Percentiles rank a stretch among this genome's conserved stretches.
Evolutionary conservation across 2,113 vertebrate genomes (phyloP).

Genomic region (Xerus inauris): DNA sequence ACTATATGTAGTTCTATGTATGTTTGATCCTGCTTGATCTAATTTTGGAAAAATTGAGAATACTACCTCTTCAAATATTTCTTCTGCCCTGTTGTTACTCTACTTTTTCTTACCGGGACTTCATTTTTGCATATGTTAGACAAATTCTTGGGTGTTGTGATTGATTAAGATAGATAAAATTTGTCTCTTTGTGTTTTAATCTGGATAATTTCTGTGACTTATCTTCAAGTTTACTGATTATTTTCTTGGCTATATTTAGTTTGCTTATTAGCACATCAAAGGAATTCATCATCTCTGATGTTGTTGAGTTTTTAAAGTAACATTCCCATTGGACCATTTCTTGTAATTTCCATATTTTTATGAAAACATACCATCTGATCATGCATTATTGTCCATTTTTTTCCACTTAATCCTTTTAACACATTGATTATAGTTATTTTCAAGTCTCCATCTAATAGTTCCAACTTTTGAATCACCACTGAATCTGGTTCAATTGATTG

Average conservation of each 20-base stretch:
- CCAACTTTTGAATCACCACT: neutral
- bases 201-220: neutral
- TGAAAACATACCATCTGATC: neutral
- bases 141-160: neutral
- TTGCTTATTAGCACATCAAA: neutral
- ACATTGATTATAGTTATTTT: neutral
- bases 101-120: neutral
- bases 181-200: neutral
- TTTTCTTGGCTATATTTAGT: neutral
- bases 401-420: neutral
- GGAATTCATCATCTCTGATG: neutral
- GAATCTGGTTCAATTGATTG: neutral
- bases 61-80: neutral
- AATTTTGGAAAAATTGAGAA: constrained; percentile 1
- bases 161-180: neutral
- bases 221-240: neutral
- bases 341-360: neutral
- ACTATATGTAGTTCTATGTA: neutral
- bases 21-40: neutral
- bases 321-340: neutral
- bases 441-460: neutral
- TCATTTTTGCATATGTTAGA: neutral
- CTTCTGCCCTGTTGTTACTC: neutral
- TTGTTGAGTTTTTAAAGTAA: neutral
- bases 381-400: neutral